Base-by-base conservation (phyloP, 53 echinoderm and acorn worm species). In the Mesocentrotus franciscanus region DNA sequence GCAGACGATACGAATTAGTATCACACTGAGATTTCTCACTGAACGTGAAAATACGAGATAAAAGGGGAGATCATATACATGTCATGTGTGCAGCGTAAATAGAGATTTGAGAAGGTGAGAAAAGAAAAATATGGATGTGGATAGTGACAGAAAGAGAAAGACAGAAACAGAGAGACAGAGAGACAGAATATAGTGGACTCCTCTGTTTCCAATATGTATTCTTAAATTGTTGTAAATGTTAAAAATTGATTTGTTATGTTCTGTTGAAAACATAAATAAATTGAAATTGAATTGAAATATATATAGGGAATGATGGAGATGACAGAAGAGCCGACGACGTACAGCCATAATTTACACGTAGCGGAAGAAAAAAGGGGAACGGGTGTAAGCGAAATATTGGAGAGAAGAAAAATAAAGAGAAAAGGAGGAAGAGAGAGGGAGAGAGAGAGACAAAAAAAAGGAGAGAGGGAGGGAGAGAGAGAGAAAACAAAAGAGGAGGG, bases 1-100 rank as follows among this genome's bases (percentile, higher is more conserved):
- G 78, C 33, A 33, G 78, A 78, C 78, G 78, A 36, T 20, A n/a
- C 85, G 42, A 84, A 84, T 84, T 84, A 84, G 42, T 84, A 36
- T 84, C 85, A 55, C 55, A 26, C 85, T 20, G 85, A 84, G 49
- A 42, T 35, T 33, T 84, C 18, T 71, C 71, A 71, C 71, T 24
- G 71, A 71, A 71, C 71, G 24, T 71, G 71, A 71, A 71, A 71
- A 71, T n/a, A 71, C 27, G 24, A 17, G 71, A 71, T 71, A 71
- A 26, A 24, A 71, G 26, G 71, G 9, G 71, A 71, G 70, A 70
- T 70, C 7, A 29, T 39, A 39, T 39, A 39, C 39, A 39, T 39
- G 39, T 29, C 8, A 12, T 72, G 72, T 72, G 30, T 9, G 6
- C 30, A 72, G 72, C 20, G 70, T 39, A 8, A 72, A 12, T 10